phyloP scores from a whole-genome alignment of 2,888 invertebrate genomes.

The Nemoura dubitans region DNA sequence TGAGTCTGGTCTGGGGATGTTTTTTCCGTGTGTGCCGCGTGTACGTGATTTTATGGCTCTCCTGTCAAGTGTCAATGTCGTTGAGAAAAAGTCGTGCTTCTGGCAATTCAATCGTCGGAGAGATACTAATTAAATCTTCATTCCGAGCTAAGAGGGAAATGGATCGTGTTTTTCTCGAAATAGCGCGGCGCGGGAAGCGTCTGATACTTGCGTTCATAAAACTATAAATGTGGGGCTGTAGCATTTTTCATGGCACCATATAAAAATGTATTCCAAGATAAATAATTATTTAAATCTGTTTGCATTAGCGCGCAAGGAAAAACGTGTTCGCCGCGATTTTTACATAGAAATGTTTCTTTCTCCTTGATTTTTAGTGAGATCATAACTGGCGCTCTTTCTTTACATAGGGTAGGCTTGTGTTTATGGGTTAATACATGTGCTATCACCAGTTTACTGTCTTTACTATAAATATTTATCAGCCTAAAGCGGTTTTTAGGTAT shows the following conservation, averaged over 20 bases:
- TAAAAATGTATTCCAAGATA: constrained; percentile 33
- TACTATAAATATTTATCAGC: constrained; percentile 47
- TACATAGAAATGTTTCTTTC: constrained; percentile 37
- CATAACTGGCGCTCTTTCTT: constrained; percentile 37
- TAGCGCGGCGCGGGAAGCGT: neutral
- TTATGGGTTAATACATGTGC: constrained; percentile 38
- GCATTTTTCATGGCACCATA: constrained; percentile 35
- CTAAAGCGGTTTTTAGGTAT: constrained; percentile 10
- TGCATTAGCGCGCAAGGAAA: constrained; percentile 25
- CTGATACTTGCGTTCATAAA: constrained; percentile 23
- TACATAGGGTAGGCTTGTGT: constrained; percentile 43
- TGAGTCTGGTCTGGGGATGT: neutral
- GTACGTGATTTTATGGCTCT: neutral
- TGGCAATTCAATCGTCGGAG: neutral
- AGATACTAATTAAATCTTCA: neutral
- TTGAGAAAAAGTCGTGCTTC: neutral
- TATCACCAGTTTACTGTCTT: constrained; percentile 40
- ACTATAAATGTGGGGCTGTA: constrained; percentile 20
- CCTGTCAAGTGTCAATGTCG: neutral
- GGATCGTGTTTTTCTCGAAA: neutral
- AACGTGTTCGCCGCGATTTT: constrained; percentile 32
- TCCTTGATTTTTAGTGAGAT: constrained; percentile 36
- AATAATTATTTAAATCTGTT: constrained; percentile 37
- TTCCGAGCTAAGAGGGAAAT: neutral
- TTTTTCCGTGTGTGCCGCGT: neutral